A percentile compares a stretch with the other conserved stretches of the same genome.
Conservation (phyloP, 1,140 invertebrate genomes). For the Dendroctonus ponderosae region DNA sequence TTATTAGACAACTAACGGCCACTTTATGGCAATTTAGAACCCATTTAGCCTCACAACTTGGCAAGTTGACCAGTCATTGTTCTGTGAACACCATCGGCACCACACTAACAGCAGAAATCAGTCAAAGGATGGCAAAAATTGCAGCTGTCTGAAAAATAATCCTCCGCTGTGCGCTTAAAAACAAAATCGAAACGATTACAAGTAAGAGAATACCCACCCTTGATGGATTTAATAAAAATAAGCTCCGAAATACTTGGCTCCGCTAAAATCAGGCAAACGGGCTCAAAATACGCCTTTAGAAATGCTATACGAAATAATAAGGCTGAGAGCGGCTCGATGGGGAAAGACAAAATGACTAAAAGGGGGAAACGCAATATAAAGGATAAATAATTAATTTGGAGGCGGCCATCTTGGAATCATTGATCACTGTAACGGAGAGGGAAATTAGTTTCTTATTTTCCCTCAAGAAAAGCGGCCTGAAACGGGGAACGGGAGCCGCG, state of each 20-base stretch:
- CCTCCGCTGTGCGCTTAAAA: no score
- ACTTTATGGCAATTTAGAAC: no score
- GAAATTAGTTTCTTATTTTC: constrained; percentile 36
- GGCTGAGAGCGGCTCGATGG: neutral
- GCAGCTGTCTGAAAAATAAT: no score
- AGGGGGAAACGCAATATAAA: constrained; percentile 36
- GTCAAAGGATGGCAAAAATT: no score
- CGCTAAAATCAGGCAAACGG: constrained; percentile 10
- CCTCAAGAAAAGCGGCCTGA: neutral
- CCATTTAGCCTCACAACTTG: no score
- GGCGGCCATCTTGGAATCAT: constrained; percentile 33
- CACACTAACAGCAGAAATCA: no score
- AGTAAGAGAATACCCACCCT: no score
- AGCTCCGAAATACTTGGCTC: constrained; percentile 9
- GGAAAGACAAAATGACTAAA: constrained; percentile 34
- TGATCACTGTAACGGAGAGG: constrained; percentile 34
- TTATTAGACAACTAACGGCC: no score
- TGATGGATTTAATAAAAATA: constrained; percentile 1
- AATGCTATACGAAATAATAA: constrained; percentile 24
- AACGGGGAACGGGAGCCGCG: neutral
- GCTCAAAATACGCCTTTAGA: constrained; percentile 26
- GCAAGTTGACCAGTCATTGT: no score
- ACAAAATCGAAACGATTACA: no score
- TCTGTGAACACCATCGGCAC: no score
- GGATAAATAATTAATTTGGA: constrained; percentile 37